Evolutionary conservation across 2,797 vertebrate species (phyloP), one percentile per base, ranked within the genome.

Genomic region (Chrysocyon brachyurus): DNA sequence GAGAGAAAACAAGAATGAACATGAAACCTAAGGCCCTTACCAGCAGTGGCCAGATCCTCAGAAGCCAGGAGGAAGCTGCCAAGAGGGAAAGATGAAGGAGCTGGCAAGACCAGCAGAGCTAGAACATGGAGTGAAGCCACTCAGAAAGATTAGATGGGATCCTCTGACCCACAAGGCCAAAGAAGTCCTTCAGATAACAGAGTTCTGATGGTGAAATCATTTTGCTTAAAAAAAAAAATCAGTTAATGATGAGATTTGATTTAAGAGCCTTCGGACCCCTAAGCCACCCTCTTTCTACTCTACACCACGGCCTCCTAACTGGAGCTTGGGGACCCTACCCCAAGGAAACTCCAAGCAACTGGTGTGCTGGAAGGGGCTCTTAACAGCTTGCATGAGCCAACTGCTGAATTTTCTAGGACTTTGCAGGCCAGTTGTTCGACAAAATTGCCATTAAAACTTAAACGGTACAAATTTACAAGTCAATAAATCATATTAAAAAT

Each of bases 61-160:
- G 56, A 89, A 78, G 57, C 68, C 4, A 24, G 54, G 24, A 83
- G 28, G 70, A 49, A 63, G 72, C 0, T 15, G 36, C 49, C 31
- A 15, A 17, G 40, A n/a, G 1, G 8, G 31, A 14, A 28, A 19
- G n/a, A 19, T 0, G 0, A 6, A 61, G 36, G 26, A 33, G 22
- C 16, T 26, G 12, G 16, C 11, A 0, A 0, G 78, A 31, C n/a
- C 31, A 11, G 22, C 15, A 17, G 22, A 24, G 66, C 4, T 1
- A n/a, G 52, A 14, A 16, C 21, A 0, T 0, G 9, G 3, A 3
- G 3, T 10, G 68, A 28, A 68, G 40, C 16, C n/a, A 33, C n/a
- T 68, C 9, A 4, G n/a, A 33, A 33, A 68, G 66, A n/a, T n/a
- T 3, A 2, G 15, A 15, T 26, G 3, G 2, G 31, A 68, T 28